Evolutionary conservation across 2,113 vertebrate genomes (phyloP).

Genomic region (Dolichotis patagonum): DNA sequence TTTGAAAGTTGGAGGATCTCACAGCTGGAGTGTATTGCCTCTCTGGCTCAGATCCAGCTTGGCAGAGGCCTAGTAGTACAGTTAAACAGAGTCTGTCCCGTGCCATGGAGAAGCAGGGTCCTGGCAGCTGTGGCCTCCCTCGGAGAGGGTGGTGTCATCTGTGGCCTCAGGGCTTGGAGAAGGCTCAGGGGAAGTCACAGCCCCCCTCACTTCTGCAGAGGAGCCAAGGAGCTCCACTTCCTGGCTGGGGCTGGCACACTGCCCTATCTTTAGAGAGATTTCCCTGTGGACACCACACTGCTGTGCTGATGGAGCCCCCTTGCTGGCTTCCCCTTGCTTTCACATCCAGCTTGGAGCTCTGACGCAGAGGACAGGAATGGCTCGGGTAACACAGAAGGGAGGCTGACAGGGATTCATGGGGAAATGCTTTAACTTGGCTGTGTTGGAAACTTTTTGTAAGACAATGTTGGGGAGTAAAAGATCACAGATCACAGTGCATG

Average conservation of each 20-base stretch:
- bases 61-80: background rate
- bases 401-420: too few species aligned
- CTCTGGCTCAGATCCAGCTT: background rate
- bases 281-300: background rate
- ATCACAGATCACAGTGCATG: background rate
- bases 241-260: background rate
- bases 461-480: background rate
- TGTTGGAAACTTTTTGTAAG: background rate
- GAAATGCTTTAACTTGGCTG: background rate
- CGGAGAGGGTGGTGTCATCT: background rate
- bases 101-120: background rate
- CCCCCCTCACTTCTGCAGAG: background rate
- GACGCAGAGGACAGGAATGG: background rate
- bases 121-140: background rate
- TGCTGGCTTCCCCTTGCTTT: background rate
- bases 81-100: background rate
- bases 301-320: background rate
- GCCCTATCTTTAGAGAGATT: background rate
- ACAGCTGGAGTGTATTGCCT: background rate
- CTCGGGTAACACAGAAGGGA: background rate
- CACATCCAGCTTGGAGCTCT: background rate
- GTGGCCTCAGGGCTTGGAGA: background rate
- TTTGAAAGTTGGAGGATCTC: background rate
- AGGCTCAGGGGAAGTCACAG: background rate
- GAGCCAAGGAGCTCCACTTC: background rate